These are phyloP conservation scores for Laterallus jamaicensis DNA, from an alignment of 2,113 vertebrate species.

Conservation along the genomic window DNA sequence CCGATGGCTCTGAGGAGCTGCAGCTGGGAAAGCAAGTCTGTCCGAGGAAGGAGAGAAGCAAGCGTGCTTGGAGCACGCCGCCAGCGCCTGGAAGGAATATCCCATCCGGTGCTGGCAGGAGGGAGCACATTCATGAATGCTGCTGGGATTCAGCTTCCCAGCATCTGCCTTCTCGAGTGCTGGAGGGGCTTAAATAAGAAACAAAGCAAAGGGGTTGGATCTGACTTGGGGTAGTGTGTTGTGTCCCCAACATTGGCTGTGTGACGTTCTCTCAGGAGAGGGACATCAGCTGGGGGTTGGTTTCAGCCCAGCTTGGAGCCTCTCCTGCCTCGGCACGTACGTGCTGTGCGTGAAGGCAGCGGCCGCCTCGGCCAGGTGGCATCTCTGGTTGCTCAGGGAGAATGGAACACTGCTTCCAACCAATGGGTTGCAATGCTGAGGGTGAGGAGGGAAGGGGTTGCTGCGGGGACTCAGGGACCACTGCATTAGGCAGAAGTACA, in stretches of 20 bases:
- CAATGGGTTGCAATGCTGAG: too few species aligned
- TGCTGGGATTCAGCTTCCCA: constrained; percentile 44
- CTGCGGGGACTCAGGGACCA: fast-evolving
- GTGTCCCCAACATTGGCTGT: not conserved
- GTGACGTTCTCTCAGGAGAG: fast-evolving
- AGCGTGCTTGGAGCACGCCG: not conserved
- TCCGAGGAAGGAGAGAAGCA: not conserved
- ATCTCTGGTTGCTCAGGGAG: fast-evolving
- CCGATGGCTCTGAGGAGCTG: not conserved
- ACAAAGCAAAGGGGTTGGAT: not conserved
- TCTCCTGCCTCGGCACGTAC: not conserved
- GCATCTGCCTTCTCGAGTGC: constrained; percentile 30
- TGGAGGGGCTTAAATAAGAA: not conserved
- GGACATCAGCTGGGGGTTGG: not conserved
- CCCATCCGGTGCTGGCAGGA: constrained; percentile 57
- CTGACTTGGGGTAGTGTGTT: fast-evolving
- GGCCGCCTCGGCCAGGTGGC: not conserved
- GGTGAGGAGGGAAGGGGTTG: not conserved
- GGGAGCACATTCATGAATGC: constrained; percentile 22
- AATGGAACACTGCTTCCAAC: not conserved
- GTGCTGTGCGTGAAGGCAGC: not conserved
- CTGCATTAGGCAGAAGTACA: not conserved
- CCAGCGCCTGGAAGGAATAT: not conserved
- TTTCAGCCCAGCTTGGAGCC: not conserved
- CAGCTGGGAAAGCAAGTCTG: not conserved